Evolutionary conservation across 2,113 vertebrate genomes (phyloP).

Genomic region (Thalassarche chlororhynchos): DNA sequence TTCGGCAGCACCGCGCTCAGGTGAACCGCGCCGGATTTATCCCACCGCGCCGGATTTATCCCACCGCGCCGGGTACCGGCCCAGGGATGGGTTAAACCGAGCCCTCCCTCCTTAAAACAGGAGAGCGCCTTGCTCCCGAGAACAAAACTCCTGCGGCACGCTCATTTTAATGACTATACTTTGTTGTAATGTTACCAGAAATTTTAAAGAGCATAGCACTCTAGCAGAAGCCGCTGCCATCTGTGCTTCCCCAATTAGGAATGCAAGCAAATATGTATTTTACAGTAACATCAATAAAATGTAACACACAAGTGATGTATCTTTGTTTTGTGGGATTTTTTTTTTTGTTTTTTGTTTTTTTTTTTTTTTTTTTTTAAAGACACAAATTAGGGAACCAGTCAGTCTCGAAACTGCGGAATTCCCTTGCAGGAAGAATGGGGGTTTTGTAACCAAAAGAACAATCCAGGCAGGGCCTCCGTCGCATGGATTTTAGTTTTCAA

Average conservation of each 20-base stretch:
- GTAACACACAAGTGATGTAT: not conserved
- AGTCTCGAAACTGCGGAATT: conserved; percentile 32
- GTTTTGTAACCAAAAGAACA: conserved; percentile 21
- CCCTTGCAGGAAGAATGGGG: not conserved
- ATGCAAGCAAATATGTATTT: conserved; percentile 75
- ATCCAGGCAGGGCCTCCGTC: not conserved
- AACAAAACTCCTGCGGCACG: not conserved
- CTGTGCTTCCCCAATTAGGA: conserved; percentile 75
- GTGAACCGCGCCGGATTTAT: rapidly evolving
- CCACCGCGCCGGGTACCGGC: not conserved
- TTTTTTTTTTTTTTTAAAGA: not conserved
- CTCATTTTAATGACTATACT: conserved; percentile 53
- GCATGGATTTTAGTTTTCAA: not conserved
- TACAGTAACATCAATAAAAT: conserved; percentile 73
- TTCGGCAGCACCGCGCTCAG: rapidly evolving
- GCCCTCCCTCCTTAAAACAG: not conserved
- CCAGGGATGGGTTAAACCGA: not conserved
- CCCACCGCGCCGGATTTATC: not conserved
- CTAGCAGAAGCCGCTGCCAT: conserved; percentile 66
- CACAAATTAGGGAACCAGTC: conserved; percentile 35
- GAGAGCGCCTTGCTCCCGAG: not conserved
- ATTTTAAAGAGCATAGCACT: conserved; percentile 55
- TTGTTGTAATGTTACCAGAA: conserved; percentile 53
- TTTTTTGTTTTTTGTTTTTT: too few relatives aligned
- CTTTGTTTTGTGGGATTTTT: not conserved